phyloP scores from a whole-genome alignment of 2,797 vertebrate species.

The Phataginus tetradactyla region DNA sequence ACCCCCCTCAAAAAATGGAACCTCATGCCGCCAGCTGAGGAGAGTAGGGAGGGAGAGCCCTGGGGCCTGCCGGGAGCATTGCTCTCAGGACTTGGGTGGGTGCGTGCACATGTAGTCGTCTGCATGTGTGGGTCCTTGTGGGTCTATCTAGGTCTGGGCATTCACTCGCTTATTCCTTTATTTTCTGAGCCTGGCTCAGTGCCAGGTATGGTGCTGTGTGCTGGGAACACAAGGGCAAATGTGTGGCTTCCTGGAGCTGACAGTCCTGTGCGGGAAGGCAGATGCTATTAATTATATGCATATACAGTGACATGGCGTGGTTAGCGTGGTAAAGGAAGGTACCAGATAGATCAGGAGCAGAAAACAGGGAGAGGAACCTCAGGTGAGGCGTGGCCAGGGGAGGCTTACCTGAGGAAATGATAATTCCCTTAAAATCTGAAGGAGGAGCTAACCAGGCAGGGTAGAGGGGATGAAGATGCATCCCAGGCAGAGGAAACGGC shows the following conservation, averaged over 20 bases:
- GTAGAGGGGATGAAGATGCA: neutral
- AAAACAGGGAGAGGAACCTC: neutral
- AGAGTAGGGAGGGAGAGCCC: neutral
- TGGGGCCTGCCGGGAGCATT: fast-evolving
- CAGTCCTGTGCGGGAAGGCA: neutral
- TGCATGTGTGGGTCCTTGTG: neutral
- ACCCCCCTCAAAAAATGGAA: neutral
- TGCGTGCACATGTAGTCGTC: neutral
- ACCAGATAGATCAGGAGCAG: neutral
- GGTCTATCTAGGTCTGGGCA: neutral
- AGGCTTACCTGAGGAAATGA: neutral
- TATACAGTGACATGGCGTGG: fast-evolving
- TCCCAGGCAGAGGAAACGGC: neutral
- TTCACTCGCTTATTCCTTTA: neutral
- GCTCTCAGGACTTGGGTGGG: neutral
- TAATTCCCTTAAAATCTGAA: neutral
- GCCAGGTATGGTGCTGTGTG: fast-evolving
- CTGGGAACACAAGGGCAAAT: neutral
- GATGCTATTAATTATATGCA: neutral
- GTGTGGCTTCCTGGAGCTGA: neutral
- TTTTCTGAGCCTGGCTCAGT: neutral
- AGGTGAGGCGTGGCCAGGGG: too few relatives aligned
- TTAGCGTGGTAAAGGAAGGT: neutral
- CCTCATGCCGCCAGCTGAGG: neutral
- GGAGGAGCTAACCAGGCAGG: too few relatives aligned